Base-by-base conservation (phyloP, 2,797 vertebrate genomes). In the Chelmon rostratus region DNA sequence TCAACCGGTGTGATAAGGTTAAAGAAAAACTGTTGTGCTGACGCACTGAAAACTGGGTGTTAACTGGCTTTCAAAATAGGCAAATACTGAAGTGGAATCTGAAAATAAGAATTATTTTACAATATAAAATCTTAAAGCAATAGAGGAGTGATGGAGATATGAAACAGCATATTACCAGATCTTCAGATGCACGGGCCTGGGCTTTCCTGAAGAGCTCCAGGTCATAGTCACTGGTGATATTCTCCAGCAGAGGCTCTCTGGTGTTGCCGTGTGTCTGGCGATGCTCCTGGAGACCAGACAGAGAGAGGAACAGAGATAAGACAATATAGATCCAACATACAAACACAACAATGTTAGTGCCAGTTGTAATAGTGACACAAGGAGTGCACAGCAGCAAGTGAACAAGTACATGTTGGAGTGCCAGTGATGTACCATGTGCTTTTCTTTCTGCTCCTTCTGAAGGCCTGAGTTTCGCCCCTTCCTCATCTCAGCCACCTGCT, bases 171-270 rank as follows among this genome's bases (percentile, higher is more conserved):
- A 88, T 96, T 96, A 99, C 98, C 96, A 99, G 95, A 93, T 99
- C 97, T 88, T 99, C 97, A 16, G 98, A 99, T 10, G 98, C 97
- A 52, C 98, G 95, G 47, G 98, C 98, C 92, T 99, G 98, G 0
- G 98, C 98, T 95, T 98, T 97, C 69, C 98, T 96, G 94, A 99
- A 99, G 73, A 99, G 97, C 94, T 99, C 98, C 77, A 99, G 95
- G 91, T 99, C 98, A 65, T 99, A 99, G 80, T 99, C 98, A 64
- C 98, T 99, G 12, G 98, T 99, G 93, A 99, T 97, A 95, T 99
- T 99, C 91, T 99, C 98, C 83, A 99, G 91, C 1, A 99, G 95
- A 42, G 98, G 98, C 78, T 99, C 98, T 81, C 96, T 94, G 38
- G 96, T 97, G 83, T 95, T 97, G 78, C 96, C 95, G 9, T 98